Base-by-base conservation (phyloP, 2,113 vertebrate species). In the human (Homo sapiens) region DNA sequence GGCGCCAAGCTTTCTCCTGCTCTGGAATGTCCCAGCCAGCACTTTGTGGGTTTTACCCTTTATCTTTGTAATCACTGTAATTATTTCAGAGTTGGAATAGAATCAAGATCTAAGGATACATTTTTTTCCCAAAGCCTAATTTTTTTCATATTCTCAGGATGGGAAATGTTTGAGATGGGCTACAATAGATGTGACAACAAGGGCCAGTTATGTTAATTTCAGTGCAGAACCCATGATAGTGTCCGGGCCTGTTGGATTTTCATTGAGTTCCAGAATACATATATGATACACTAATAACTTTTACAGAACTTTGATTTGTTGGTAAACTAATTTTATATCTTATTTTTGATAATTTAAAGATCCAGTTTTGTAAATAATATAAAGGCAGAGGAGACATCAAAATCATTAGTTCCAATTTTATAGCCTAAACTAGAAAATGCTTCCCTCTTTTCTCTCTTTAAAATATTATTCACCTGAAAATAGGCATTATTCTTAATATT, bases 1-100 rank as follows among this genome's bases (percentile, higher is more conserved):
- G 99, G 99, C 98, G 98, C 98, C 98, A 99, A 99, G 97, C 98
- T 98, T 98, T 98, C 98, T 98, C 97, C 97, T 97, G 97, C 97
- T 96, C 90, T 96, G 97, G 98, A 99, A 98, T 98, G 97, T 97
- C 98, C 98, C 98, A 97, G 98, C 98, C 98, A 98, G 97, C 98
- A 98, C 97, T 98, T 98, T 97, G 98, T 97, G 94, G 93, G 94
- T 98, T 98, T 98, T 98, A 97, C 95, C 97, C 98, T 97, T 0
- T 98, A 97, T 99, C 98, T 98, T 98, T 95, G 93, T 96, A 98
- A 97, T 95, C 93, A 97, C 98, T 98, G 76, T 96, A 98, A 98
- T 98, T 98, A 98, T 98, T 98, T 59, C 72, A 94, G 83, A 98
- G 87, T 90, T 97, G 68, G 76, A 80, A 38, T 93, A 97, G 93